These are phyloP conservation scores for Drosophila stalkeri DNA, from an alignment of 2,888 invertebrate species.

Conservation along the genomic window DNA sequence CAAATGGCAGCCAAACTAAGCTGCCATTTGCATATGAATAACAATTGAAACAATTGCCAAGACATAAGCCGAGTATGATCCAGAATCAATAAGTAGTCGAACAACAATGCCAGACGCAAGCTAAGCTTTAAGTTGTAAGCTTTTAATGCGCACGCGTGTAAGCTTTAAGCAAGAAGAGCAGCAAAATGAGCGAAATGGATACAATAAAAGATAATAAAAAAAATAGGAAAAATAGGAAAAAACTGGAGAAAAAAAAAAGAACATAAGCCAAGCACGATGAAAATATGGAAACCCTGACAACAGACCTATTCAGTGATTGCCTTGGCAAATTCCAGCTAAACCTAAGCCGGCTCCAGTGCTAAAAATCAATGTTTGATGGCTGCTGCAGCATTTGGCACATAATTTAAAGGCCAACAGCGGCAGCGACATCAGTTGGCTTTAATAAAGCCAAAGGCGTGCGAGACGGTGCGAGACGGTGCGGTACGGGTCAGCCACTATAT, in stretches of 20 bases:
- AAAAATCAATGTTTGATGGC: constrained; percentile 66
- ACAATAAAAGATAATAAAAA: background rate
- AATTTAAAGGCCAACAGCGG: constrained; percentile 52
- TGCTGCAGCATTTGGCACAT: constrained; percentile 57
- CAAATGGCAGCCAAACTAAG: constrained; percentile 4
- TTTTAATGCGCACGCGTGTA: constrained; percentile 10
- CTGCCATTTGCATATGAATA: constrained; percentile 9
- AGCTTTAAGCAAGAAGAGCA: background rate
- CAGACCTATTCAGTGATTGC: background rate
- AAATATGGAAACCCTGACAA: background rate
- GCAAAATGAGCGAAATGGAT: background rate
- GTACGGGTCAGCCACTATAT: background rate
- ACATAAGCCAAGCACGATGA: background rate
- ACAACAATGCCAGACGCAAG: background rate
- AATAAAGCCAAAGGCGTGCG: constrained; percentile 49
- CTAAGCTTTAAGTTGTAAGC: background rate
- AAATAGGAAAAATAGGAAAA: no score
- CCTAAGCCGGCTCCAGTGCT: constrained; percentile 29
- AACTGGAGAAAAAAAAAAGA: background rate
- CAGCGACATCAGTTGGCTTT: constrained; percentile 46
- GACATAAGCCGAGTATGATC: constrained; percentile 10
- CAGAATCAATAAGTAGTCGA: constrained; percentile 11
- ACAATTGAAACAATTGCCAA: constrained; percentile 1
- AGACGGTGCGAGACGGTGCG: background rate
- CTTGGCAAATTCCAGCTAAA: constrained; percentile 5